Evolutionary conservation across 2,888 invertebrate genomes (phyloP).

Genomic region (Sympetrum striolatum): DNA sequence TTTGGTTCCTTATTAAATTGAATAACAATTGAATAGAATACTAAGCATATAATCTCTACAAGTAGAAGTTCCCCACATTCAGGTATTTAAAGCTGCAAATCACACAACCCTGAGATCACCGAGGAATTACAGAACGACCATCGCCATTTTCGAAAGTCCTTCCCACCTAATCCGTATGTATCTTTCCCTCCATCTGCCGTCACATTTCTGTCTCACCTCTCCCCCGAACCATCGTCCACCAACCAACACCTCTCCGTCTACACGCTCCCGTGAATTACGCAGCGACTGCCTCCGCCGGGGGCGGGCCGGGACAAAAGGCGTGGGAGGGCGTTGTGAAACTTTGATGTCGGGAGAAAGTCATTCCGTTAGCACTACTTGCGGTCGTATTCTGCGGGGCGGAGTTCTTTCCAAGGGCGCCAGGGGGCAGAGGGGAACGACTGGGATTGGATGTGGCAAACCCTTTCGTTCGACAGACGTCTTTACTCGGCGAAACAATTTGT

Average conservation of each 20-base stretch:
- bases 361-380: constrained; percentile 39
- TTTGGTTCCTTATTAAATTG: too few relatives aligned
- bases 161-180: neutral
- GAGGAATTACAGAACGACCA: too few relatives aligned
- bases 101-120: too few relatives aligned
- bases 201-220: neutral
- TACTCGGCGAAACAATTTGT: constrained; percentile 22
- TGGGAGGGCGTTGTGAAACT: constrained; percentile 14
- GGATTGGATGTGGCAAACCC: neutral
- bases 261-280: neutral
- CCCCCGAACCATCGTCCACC: neutral
- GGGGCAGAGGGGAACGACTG: neutral
- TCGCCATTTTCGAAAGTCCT: neutral
- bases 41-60: too few relatives aligned
- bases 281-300: neutral
- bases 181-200: neutral
- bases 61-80: too few relatives aligned
- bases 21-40: too few relatives aligned
- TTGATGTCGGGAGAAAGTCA: constrained; percentile 41
- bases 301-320: neutral
- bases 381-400: constrained; percentile 24
- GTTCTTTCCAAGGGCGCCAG: neutral
- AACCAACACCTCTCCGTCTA: neutral
- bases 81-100: too few relatives aligned
- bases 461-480: constrained; percentile 34